Base-by-base conservation (phyloP, 2,797 vertebrate species). In the Pantherophis vulpinus region DNA sequence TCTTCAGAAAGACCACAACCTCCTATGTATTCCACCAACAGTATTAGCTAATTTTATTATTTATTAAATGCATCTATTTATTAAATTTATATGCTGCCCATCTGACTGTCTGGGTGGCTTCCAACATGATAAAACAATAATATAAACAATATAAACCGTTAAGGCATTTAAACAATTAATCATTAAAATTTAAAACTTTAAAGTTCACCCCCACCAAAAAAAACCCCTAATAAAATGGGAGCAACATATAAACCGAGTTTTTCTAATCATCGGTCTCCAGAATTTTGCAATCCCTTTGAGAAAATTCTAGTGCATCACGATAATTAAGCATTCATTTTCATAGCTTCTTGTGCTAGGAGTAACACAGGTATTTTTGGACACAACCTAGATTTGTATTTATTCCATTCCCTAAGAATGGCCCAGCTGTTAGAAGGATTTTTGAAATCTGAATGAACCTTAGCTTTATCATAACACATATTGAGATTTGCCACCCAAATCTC, bases 41-140 rank as follows among this genome's bases (percentile, higher is more conserved):
- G 16, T 61, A 87, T 74, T 94, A 93, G 86, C 23, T 94, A 93
- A 93, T 92, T 94, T 93, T 93, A 95, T 61, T 61, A 92, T 91
- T 94, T n/a, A 66, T 66, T 66, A 66, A 66, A 66, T n/a, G 12
- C 12, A 66, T 66, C 2, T n/a, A 14, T 13, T n/a, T 66, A 66
- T n/a, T 66, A 66, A 66, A 66, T n/a, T 12, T 66, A n/a, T n/a
- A 66, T n/a, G 27, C 63, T 66, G 12, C 63, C 29, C 61, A 66
- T 66, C 63, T 29, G 29, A n/a, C 29, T 66, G 11, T 14, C 4
- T n/a, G 29, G 63, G 63, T n/a, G 29, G 63, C 63, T 66, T n/a
- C 12, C 12, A 66, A 5, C 29, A 14, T n/a, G 12, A n/a, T n/a
- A 66, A 13, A 66, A 66, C 12, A 66, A 66, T 63, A 27, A 61